Percentiles rank a stretch among this genome's conserved stretches.
Evolutionary conservation across 2,888 invertebrate species (phyloP).

Genomic region (Phalangium opilio): DNA sequence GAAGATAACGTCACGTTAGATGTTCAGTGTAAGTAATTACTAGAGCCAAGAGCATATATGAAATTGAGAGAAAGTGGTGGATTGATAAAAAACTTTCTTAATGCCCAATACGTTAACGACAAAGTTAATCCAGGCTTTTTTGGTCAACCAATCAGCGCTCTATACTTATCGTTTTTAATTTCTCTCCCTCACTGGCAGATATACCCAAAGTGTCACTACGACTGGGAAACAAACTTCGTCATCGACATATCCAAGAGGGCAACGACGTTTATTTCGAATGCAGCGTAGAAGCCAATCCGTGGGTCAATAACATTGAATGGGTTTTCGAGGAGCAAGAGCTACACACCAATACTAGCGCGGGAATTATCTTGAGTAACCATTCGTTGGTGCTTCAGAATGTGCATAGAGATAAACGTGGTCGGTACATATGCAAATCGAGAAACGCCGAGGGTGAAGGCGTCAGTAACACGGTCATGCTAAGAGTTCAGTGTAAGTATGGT

Average conservation of each 20-base stretch:
- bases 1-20: no score
- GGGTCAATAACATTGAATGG: slow-evolving; percentile 14
- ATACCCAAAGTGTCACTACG: slow-evolving; percentile 9
- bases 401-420: slow-evolving; percentile 7
- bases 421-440: slow-evolving; percentile 7
- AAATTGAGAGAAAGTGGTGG: no score
- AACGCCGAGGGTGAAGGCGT: slow-evolving; percentile 8
- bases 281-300: slow-evolving; percentile 13
- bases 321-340: slow-evolving; percentile 11
- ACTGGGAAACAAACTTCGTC: not conserved
- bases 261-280: slow-evolving; percentile 13
- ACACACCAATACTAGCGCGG: slow-evolving; percentile 3
- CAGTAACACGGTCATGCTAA: slow-evolving; percentile 14
- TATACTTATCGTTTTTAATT: no score
- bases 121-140: no score
- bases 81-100: no score
- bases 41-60: no score
- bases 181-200: slow-evolving; percentile 4
- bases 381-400: slow-evolving; percentile 9
- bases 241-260: slow-evolving; percentile 13
- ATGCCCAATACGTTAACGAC: no score
- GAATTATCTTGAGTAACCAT: slow-evolving; percentile 11
- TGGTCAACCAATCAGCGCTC: no score
- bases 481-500: slow-evolving; percentile 12
- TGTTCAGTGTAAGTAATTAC: no score